These are phyloP conservation scores for Zelleria hepariella DNA, from an alignment of 2,888 invertebrate genomes.

Conservation along the genomic window DNA sequence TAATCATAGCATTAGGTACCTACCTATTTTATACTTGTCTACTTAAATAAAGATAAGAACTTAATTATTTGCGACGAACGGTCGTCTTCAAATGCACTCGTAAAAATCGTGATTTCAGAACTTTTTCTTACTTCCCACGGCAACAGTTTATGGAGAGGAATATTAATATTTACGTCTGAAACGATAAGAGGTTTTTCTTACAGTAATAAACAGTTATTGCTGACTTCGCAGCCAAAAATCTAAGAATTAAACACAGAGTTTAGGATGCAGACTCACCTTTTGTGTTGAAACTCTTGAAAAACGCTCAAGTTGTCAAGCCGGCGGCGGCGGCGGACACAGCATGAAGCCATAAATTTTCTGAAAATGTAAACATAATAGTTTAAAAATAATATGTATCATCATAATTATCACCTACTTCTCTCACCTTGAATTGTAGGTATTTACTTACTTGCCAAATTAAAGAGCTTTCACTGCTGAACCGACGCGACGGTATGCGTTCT, in stretches of 20 bases:
- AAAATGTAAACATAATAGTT: too few relatives aligned
- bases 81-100: not conserved
- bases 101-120: not conserved
- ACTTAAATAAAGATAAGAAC: constrained; percentile 1
- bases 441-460: too few relatives aligned
- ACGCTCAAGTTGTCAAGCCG: too few relatives aligned
- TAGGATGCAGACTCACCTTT: not conserved
- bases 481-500: too few relatives aligned
- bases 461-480: too few relatives aligned
- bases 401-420: too few relatives aligned
- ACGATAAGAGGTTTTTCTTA: not conserved
- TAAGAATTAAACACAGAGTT: not conserved
- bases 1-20: not conserved
- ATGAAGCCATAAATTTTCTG: too few relatives aligned
- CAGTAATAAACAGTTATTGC: not conserved
- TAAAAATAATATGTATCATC: too few relatives aligned
- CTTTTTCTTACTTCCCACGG: not conserved
- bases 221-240: not conserved
- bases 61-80: not conserved
- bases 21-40: not conserved
- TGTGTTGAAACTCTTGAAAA: too few relatives aligned
- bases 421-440: too few relatives aligned
- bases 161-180: not conserved
- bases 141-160: too few relatives aligned
- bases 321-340: too few relatives aligned